A percentile compares a stretch with the other conserved stretches of the same genome.
phyloP scores from a whole-genome alignment of 2,888 invertebrate species.

The Drosophila greeni region DNA sequence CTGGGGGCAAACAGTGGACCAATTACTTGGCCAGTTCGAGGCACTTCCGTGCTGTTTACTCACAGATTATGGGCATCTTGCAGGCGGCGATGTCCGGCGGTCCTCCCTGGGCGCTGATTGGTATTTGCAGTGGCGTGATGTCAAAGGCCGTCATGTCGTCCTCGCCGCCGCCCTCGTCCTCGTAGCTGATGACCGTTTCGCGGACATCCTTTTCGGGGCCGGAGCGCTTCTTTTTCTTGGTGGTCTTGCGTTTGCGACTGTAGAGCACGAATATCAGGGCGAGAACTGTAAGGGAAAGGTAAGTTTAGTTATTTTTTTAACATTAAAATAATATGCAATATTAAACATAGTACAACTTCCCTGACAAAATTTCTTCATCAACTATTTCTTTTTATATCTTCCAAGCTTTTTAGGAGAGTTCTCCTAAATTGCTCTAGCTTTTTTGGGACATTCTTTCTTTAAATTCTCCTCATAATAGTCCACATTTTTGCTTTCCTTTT shows the following conservation, averaged over 20 bases:
- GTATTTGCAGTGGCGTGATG: constrained; percentile 97
- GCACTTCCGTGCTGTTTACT: constrained; percentile 58
- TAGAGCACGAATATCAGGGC: constrained; percentile 97
- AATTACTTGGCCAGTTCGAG: constrained; percentile 30
- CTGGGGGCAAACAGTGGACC: constrained; percentile 75
- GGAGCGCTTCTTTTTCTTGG: constrained; percentile 88
- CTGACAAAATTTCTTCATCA: neutral
- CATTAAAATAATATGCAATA: neutral
- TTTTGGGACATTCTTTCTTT: neutral
- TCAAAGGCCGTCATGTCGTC: constrained; percentile 99
- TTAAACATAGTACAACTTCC: neutral
- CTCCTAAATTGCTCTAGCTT: neutral
- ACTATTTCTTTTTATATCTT: neutral
- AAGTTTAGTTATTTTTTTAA: neutral
- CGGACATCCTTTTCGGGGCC: constrained; percentile 99
- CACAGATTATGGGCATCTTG: constrained; percentile 82
- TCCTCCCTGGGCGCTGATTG: constrained; percentile 84
- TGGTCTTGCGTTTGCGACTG: constrained; percentile 92
- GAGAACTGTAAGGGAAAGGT: constrained; percentile 83
- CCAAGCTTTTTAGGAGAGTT: neutral
- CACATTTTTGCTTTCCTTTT: neutral
- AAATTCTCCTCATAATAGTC: neutral
- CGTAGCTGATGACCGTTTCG: constrained; percentile 99
- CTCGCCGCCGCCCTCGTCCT: constrained; percentile 98
- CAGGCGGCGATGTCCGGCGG: constrained; percentile 90